Base-by-base conservation (phyloP, 2,797 vertebrate genomes). In the Acanthiza pusilla region DNA sequence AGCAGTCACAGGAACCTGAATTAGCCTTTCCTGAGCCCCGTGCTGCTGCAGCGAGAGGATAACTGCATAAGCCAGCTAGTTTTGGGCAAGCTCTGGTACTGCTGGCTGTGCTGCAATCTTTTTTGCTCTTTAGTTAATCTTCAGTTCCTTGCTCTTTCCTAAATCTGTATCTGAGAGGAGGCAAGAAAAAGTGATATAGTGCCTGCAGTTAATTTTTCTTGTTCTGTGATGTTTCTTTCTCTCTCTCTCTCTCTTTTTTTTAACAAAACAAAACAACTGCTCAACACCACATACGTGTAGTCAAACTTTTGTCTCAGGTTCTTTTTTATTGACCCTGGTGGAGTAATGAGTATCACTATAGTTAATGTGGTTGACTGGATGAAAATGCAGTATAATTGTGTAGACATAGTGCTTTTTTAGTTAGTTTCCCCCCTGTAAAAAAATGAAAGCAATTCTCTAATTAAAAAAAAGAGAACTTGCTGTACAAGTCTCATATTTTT, bases 241-340 rank as follows among this genome's bases (percentile, higher is more conserved):
- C 10, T 38, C 36, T 36, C 10, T 36, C 36, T 48, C 58, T 65
- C 7, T 5, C 7, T 23, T 38, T 9, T 9, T 30, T 55, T 55
- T 8, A 71, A 36, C 25, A 53, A 40, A 71, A 18, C 29, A 27
- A 6, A 38, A 21, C 8, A 62, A 8, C n/a, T 51, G n/a, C 45
- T 72, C 36, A n/a, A 6, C 16, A 25, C 6, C 6, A 6, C 7
- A 2, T 30, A 16, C 6, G 1, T 29, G 9, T 51, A 34, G 22
- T 58, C 16, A 34, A 70, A 16, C 4, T 3, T 48, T 66, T 77
- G 23, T 68, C 21, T 22, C 34, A 12, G 23, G 5, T 45, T 63
- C 21, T 53, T 78, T 42, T 40, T 16, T 27, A 15, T 11, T 66
- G 32, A 62, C 27, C 53, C 17, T 73, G 55, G 12, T 74, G 42